Base-by-base conservation (phyloP, 2,797 vertebrate species). In the Arvicola amphibius region DNA sequence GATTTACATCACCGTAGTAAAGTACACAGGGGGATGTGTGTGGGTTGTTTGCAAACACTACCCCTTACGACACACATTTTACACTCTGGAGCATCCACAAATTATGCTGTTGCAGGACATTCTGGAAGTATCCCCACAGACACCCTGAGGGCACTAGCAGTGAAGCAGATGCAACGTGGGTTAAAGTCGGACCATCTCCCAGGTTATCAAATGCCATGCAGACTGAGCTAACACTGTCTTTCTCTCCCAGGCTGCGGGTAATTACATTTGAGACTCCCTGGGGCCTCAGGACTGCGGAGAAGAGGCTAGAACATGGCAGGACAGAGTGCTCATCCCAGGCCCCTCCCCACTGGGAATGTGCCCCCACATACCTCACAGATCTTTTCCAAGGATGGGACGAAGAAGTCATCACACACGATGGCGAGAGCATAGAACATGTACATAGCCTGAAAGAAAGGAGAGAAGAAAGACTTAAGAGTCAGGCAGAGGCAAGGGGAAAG, bases 351-450 rank as follows among this genome's bases (percentile, higher is more conserved):
- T n/a, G 13, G 61, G 56, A 76, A 74, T 37, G 29, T 10, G 17
- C n/a, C 34, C 16, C 92, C 67, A 98, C 99, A 97, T 98, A 99
- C 99, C 98, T 99, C 99, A 59, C 99, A 99, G 95, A 99, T 99
- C 98, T 99, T 99, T 92, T 99, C 99, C 98, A 99, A 98, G 0
- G 99, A 99, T 65, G 99, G 99, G 77, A 99, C 99, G 43, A 99
- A 99, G 98, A 99, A 99, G 98, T 99, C 99, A 56, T 99, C 99
- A 19, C 99, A 99, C 92, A 99, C 99, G 69, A 99, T 98, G 3
- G 99, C 99, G 98, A 99, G 98, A 0, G 99, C 99, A 2, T 99
- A 99, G 98, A 99, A 99, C 99, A 99, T 99, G 98, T 99, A 99
- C 98, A 99, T 99, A 0, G 99, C 99, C 99, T 99, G 98, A 21